A percentile compares a stretch with the other conserved stretches of the same genome.
phyloP scores from a whole-genome alignment of 2,888 invertebrate species.

The Dicyrtoma fusca region DNA sequence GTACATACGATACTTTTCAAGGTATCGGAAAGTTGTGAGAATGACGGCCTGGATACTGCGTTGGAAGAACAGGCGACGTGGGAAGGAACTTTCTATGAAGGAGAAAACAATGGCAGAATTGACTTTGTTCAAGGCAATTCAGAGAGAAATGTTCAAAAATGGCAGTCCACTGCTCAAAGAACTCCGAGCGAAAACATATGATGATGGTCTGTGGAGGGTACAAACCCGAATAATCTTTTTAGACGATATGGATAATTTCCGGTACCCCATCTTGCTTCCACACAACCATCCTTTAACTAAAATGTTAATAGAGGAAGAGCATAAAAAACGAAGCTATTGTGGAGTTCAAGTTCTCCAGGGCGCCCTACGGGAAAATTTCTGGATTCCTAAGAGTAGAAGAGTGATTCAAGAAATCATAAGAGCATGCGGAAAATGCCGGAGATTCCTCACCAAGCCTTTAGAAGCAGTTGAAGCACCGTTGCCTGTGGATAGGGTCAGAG shows the following conservation, averaged over 20 bases:
- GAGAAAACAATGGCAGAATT: constrained; percentile 20
- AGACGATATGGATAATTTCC: too few species aligned
- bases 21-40: constrained; percentile 51
- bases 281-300: too few species aligned
- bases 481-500: constrained; percentile 57
- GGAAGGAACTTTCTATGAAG: background rate
- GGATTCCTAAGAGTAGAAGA: constrained; percentile 8
- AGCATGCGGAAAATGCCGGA: constrained; percentile 13
- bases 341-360: constrained; percentile 1
- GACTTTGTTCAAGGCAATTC: background rate
- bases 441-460: constrained; percentile 8
- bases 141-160: background rate
- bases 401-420: background rate
- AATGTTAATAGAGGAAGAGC: too few species aligned
- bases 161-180: background rate
- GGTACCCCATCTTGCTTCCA: too few species aligned
- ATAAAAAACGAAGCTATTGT: too few species aligned
- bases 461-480: constrained; percentile 43
- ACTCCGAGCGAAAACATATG: background rate
- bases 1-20: constrained; percentile 41
- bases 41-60: constrained; percentile 53
- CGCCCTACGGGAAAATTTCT: constrained; percentile 5
- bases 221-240: too few species aligned
- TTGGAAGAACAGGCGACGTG: background rate
- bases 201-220: too few species aligned